Percentiles rank a stretch among this genome's conserved stretches.
phyloP scores from a whole-genome alignment of 2,888 invertebrate genomes.

The Abrostola triplasia region DNA sequence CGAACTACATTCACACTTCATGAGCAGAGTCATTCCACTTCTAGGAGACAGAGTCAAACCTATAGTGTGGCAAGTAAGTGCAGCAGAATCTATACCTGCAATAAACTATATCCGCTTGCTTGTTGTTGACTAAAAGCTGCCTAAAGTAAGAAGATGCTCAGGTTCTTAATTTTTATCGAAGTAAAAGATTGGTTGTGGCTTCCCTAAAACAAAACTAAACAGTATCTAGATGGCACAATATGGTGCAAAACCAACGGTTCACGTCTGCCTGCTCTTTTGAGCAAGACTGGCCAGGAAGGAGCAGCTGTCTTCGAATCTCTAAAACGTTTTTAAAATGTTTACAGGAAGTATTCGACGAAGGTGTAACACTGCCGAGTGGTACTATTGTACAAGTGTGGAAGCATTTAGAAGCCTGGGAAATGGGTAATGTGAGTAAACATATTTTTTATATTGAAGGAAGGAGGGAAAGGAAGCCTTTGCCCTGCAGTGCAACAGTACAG shows the following conservation, averaged over 20 bases:
- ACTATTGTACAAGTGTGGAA: conserved; percentile 96
- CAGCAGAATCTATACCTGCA: too few species aligned
- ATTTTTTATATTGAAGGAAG: not conserved
- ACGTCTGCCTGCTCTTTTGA: too few species aligned
- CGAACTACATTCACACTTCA: conserved; percentile 74
- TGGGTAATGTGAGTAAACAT: conserved; percentile 65
- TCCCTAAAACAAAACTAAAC: too few species aligned
- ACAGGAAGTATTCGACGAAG: conserved; percentile 95
- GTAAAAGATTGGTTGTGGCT: too few species aligned
- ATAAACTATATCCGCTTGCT: not conserved
- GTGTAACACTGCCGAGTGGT: conserved; percentile 87
- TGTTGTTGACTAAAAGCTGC: not conserved
- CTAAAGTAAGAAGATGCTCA: too few species aligned
- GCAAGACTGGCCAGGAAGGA: too few species aligned
- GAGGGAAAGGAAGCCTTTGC: not conserved
- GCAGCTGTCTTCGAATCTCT: not conserved
- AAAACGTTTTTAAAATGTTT: conserved; percentile 17
- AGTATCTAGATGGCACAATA: too few species aligned
- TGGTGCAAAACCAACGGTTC: too few species aligned
- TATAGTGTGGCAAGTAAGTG: conserved; percentile 79
- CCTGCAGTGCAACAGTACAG: not conserved
- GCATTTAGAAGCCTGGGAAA: conserved; percentile 58
- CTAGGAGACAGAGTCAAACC: conserved; percentile 64
- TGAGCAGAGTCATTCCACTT: conserved; percentile 72
- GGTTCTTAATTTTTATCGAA: too few species aligned